These are phyloP conservation scores for Rhagium mordax DNA, from an alignment of 2,888 invertebrate genomes.

Conservation along the genomic window DNA sequence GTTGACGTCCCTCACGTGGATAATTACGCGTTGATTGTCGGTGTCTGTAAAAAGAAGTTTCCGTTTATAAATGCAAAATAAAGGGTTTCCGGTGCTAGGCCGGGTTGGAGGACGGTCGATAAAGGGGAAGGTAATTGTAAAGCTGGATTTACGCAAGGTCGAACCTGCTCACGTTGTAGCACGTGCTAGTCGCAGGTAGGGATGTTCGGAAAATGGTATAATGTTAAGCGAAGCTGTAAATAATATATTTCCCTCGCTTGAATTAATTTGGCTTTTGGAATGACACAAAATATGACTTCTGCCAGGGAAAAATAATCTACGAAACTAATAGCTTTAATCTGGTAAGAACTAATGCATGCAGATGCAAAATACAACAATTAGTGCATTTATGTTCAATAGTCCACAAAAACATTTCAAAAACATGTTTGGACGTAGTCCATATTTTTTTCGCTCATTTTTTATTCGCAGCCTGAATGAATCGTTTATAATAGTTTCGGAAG, in stretches of 20 bases:
- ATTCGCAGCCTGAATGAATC: too few relatives aligned
- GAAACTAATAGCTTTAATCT: too few relatives aligned
- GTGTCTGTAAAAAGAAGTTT: slow-evolving; percentile 77
- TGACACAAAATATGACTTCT: background rate
- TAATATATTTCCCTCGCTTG: background rate
- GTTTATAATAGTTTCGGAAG: background rate
- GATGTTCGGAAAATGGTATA: background rate
- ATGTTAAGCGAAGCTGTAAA: background rate
- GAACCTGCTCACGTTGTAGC: background rate
- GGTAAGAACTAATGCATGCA: background rate
- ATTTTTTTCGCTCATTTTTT: too few relatives aligned
- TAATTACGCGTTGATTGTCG: slow-evolving; percentile 95
- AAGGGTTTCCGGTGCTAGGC: slow-evolving; percentile 19
- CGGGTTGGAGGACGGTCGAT: slow-evolving; percentile 17
- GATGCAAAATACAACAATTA: background rate
- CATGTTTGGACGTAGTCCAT: too few relatives aligned
- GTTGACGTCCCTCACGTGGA: slow-evolving; percentile 96
- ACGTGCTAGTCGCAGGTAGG: slow-evolving; percentile 23
- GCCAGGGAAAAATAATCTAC: background rate
- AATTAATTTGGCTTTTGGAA: background rate
- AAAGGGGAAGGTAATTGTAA: slow-evolving; percentile 22
- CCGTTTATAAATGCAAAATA: slow-evolving; percentile 4
- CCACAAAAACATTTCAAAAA: too few relatives aligned
- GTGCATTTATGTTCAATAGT: background rate
- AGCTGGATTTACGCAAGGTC: slow-evolving; percentile 22